Evolutionary conservation across 2,113 vertebrate genomes (phyloP), one percentile per base, ranked within the genome.

Genomic region (Paratilapia polleni): DNA sequence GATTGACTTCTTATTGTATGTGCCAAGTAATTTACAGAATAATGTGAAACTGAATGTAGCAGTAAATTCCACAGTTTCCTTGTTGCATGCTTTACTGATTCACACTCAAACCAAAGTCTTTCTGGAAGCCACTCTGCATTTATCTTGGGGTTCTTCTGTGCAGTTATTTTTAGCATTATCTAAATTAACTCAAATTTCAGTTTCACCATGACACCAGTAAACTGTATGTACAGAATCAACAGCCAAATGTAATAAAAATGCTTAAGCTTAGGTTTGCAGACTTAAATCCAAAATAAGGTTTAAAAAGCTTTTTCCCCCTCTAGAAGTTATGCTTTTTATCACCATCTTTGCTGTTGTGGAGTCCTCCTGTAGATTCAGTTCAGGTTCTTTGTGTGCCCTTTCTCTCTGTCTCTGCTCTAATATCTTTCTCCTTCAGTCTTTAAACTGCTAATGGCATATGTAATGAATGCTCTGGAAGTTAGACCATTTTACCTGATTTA

Each of bases 371-470:
- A 70, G 43, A 31, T 73, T 14, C 66, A 73, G 43, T 52, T 73
- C 47, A 31, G 43, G 28, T 52, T 52, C 9, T 49, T 41, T 68
- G 64, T 47, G 22, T 22, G 19, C 6, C 36, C 6, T 8, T 6
- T 36, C 36, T 8, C 36, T 36, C 36, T 64, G 2, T 34, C 26
- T 26, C 64, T 47, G 41, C 24, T 49, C 41, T 5, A 49, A 22
- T 20, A 20, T 20, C 28, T 20, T 31, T 52, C 43, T 31, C 49
- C 3, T 70, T 28, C 1, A 49, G 41, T 28, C 17, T 36, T 36
- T 20, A 31, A 62, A 80, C 87, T 89, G 89, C 78, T 74, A 89
- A 63, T 87, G 87, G 10, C 81, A 63, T 81, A 58, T 82, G 77
- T 84, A 81, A 91, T 90, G 66, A 90, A 85, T 89, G 63, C 34